Conservation (phyloP, 1,140 invertebrate genomes). For the Caenorhabditis remanei region DNA sequence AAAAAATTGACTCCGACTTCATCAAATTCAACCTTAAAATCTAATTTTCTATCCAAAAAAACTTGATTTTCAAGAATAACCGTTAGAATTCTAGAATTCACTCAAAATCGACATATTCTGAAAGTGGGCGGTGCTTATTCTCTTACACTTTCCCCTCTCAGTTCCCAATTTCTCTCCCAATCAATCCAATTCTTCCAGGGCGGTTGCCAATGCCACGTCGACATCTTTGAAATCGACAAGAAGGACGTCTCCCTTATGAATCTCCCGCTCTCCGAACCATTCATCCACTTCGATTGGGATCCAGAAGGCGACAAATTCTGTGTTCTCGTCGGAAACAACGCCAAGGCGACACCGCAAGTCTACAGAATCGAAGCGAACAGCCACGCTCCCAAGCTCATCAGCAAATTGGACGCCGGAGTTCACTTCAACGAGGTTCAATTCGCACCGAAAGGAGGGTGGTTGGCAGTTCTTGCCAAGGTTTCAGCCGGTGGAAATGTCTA, state of each 20-base stretch:
- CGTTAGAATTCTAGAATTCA: too few relatives aligned
- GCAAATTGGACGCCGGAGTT: constrained; percentile 75
- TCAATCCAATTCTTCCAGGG: constrained; percentile 82
- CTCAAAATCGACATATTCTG: constrained; percentile 34
- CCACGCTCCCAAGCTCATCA: constrained; percentile 71
- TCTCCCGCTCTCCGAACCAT: constrained; percentile 81
- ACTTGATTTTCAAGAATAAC: too few relatives aligned
- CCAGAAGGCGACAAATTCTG: constrained; percentile 81
- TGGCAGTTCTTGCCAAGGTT: constrained; percentile 72
- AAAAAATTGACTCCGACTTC: too few relatives aligned
- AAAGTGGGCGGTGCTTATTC: neutral
- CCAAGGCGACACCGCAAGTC: constrained; percentile 73
- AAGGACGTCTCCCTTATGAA: constrained; percentile 98
- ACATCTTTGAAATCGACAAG: constrained; percentile 91
- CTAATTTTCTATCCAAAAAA: too few relatives aligned
- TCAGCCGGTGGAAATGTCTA: constrained; percentile 72
- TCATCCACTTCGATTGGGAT: constrained; percentile 98
- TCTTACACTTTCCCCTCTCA: too few relatives aligned
- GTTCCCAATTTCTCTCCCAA: neutral
- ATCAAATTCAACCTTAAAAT: too few relatives aligned
- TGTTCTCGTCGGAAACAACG: constrained; percentile 71
- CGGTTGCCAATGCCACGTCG: constrained; percentile 95
- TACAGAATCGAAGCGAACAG: constrained; percentile 74
- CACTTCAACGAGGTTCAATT: constrained; percentile 71
- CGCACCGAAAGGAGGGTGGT: constrained; percentile 71